A percentile compares a stretch with the other conserved stretches of the same genome.
Conservation (phyloP, 2,113 vertebrate genomes). For the Ophthalmolycus amberensis region DNA sequence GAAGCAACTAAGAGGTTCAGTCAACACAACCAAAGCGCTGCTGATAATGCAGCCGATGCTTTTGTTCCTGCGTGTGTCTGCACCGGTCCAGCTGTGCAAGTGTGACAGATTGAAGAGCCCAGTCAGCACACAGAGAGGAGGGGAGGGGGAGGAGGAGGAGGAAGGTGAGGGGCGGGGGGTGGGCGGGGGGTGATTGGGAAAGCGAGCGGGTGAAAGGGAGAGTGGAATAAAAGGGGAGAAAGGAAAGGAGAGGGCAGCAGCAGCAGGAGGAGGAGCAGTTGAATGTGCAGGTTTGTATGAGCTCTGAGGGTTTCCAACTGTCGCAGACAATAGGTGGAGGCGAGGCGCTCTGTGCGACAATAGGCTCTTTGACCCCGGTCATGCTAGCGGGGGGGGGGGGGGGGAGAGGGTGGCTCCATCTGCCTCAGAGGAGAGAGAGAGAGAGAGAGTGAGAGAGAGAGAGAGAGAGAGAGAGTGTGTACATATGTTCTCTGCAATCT, state of each 20-base stretch:
- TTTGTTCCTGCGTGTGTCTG: slow-evolving; percentile 11
- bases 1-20: not conserved
- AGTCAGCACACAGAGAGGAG: slow-evolving; percentile 53
- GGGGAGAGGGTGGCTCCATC: slow-evolving; percentile 75
- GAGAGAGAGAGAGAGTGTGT: slow-evolving; percentile 4
- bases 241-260: slow-evolving; percentile 58
- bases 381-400: slow-evolving; percentile 41
- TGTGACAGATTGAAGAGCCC: slow-evolving; percentile 48
- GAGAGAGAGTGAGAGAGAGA: slow-evolving; percentile 13
- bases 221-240: slow-evolving; percentile 66
- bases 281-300: slow-evolving; percentile 79
- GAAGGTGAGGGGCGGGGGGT: not conserved
- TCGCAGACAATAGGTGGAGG: slow-evolving; percentile 78
- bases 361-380: slow-evolving; percentile 82
- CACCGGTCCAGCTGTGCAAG: slow-evolving; percentile 52
- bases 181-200: not conserved
- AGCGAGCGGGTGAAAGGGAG: slow-evolving; percentile 45
- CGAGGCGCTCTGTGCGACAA: slow-evolving; percentile 80
- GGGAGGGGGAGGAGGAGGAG: not conserved
- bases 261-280: slow-evolving; percentile 62
- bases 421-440: slow-evolving; percentile 66
- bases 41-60: not conserved
- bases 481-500: slow-evolving; percentile 46
- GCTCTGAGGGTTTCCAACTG: slow-evolving; percentile 76
- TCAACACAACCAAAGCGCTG: not conserved